phyloP scores from a whole-genome alignment of 1,140 invertebrate genomes.

The Macrobrachium nipponense region DNA sequence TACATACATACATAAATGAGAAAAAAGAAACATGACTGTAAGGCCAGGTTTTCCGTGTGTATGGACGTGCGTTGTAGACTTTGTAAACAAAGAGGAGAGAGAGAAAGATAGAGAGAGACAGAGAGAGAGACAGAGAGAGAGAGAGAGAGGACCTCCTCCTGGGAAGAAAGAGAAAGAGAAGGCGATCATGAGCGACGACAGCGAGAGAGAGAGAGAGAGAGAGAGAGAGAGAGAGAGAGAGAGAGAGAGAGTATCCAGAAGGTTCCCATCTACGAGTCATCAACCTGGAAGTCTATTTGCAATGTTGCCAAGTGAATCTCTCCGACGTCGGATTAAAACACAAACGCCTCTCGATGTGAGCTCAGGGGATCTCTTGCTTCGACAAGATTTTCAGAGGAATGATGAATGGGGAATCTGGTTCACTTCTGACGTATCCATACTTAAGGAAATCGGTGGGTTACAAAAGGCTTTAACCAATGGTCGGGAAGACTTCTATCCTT shows the following conservation, averaged over 20 bases:
- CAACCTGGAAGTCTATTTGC: constrained; percentile 10
- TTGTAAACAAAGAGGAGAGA: too few relatives aligned
- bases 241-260: not conserved
- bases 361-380: too few relatives aligned
- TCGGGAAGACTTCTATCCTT: too few relatives aligned
- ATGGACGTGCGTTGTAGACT: too few relatives aligned
- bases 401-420: too few relatives aligned
- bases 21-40: too few relatives aligned
- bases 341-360: too few relatives aligned
- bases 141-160: not conserved
- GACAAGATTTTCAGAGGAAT: too few relatives aligned
- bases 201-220: not conserved
- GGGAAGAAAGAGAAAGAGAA: not conserved
- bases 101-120: not conserved
- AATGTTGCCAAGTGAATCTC: constrained; percentile 6
- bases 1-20: too few relatives aligned
- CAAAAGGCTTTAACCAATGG: too few relatives aligned
- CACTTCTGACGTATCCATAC: too few relatives aligned
- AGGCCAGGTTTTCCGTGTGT: not conserved
- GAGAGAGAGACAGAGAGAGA: not conserved
- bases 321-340: not conserved
- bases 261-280: not conserved
- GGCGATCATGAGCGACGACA: not conserved
- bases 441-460: too few relatives aligned
- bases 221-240: constrained; percentile 20